Evolutionary conservation across 2,888 invertebrate species (phyloP).

Genomic region (Alentia gelatinosa): DNA sequence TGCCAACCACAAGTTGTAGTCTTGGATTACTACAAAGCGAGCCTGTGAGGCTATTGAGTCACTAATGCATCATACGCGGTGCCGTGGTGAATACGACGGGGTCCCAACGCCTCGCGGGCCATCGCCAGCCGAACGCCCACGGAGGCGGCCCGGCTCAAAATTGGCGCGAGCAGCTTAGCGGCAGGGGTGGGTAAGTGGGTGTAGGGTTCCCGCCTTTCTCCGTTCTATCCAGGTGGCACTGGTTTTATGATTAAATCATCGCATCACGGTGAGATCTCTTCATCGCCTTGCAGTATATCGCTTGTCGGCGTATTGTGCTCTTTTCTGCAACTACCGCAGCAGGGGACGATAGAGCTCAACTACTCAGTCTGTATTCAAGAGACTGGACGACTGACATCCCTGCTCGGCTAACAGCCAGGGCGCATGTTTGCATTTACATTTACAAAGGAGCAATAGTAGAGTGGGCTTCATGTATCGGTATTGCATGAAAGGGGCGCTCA

Average conservation of each 20-base stretch:
- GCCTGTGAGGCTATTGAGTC: not conserved
- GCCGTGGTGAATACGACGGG: not conserved
- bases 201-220: not conserved
- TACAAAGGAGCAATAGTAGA: too few relatives aligned
- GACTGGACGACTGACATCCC: too few relatives aligned
- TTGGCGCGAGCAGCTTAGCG: not conserved
- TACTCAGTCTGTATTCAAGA: too few relatives aligned
- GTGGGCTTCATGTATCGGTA: too few relatives aligned
- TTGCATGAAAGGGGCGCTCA: too few relatives aligned
- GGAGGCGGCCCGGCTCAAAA: not conserved
- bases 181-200: not conserved
- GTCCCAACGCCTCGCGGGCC: too few relatives aligned
- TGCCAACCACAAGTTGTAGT: constrained; percentile 29
- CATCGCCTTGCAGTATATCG: not conserved
- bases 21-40: constrained; percentile 27
- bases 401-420: too few relatives aligned
- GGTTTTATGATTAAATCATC: not conserved
- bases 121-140: not conserved
- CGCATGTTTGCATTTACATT: too few relatives aligned
- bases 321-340: too few relatives aligned
- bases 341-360: too few relatives aligned
- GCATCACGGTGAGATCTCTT: not conserved
- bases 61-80: constrained; percentile 21
- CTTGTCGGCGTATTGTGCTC: not conserved
- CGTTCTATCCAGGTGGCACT: not conserved